A percentile compares a stretch with the other conserved stretches of the same genome.
Evolutionary conservation across 2,888 invertebrate genomes (phyloP).

Genomic region (Cheiracanthium punctorium): DNA sequence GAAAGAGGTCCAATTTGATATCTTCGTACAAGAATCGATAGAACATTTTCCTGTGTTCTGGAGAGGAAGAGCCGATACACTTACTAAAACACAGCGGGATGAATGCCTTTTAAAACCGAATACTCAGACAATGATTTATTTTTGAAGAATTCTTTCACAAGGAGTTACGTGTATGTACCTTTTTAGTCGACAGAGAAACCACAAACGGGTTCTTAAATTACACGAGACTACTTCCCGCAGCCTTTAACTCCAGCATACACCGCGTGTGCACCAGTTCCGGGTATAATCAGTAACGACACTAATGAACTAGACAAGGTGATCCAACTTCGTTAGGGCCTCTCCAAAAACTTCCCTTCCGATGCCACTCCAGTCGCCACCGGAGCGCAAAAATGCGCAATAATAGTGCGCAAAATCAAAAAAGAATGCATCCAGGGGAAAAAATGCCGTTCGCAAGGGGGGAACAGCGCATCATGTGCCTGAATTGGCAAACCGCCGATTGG

Average conservation of each 20-base stretch:
- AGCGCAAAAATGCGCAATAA: slow-evolving; percentile 47
- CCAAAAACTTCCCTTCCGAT: slow-evolving; percentile 25
- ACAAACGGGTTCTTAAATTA: background rate
- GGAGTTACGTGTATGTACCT: too few relatives aligned
- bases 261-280: slow-evolving; percentile 32
- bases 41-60: too few relatives aligned
- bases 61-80: too few relatives aligned
- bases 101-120: too few relatives aligned
- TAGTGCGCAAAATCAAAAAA: slow-evolving; percentile 7
- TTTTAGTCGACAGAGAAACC: too few relatives aligned
- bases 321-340: slow-evolving; percentile 58
- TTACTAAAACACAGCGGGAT: too few relatives aligned
- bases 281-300: slow-evolving; percentile 45
- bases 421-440: slow-evolving; percentile 13
- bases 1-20: too few relatives aligned
- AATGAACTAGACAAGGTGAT: slow-evolving; percentile 36
- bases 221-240: background rate
- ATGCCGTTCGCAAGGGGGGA: background rate
- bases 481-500: slow-evolving; percentile 57
- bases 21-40: too few relatives aligned
- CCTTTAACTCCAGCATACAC: background rate
- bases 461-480: slow-evolving; percentile 49
- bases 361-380: slow-evolving; percentile 22
- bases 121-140: too few relatives aligned
- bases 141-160: too few relatives aligned